These are phyloP conservation scores for Oxyteleia sp. DNA, from an alignment of 2,888 invertebrate genomes.

Conservation along the genomic window DNA sequence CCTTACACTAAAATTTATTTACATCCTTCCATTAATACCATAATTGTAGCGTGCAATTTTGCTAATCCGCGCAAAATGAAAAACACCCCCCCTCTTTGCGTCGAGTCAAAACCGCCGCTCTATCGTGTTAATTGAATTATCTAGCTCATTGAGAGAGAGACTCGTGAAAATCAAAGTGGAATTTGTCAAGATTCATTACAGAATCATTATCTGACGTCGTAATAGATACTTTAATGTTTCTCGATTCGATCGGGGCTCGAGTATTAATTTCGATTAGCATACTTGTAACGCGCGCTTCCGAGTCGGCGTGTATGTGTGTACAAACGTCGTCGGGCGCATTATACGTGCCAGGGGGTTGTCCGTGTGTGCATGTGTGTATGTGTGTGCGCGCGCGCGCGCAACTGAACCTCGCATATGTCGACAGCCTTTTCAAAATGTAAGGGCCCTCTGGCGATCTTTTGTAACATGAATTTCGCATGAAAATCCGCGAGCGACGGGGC, in stretches of 20 bases:
- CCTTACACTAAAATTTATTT: no score
- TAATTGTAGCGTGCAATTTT: no score
- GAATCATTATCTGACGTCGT: not conserved
- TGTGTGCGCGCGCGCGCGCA: not conserved
- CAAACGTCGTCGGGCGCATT: conserved; percentile 9
- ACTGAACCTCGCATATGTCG: conserved; percentile 38
- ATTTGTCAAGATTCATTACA: conserved; percentile 22
- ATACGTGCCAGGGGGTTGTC: conserved; percentile 1
- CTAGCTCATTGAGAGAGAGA: not conserved
- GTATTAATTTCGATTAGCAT: conserved; percentile 43
- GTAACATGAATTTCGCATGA: conserved; percentile 53
- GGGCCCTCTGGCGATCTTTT: conserved; percentile 61
- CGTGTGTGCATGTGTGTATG: not conserved
- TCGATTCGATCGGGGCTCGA: conserved; percentile 15
- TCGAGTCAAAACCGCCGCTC: no score
- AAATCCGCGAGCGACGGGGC: conserved; percentile 18
- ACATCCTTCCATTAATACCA: no score
- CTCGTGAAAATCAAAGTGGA: not conserved
- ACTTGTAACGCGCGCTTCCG: conserved; percentile 20
- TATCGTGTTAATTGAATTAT: conserved; percentile 13
- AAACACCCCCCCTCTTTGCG: no score
- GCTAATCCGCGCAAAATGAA: no score
- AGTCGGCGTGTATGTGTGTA: not conserved
- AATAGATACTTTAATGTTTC: conserved; percentile 22
- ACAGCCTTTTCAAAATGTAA: conserved; percentile 60